A percentile compares a stretch with the other conserved stretches of the same genome.
Conservation (phyloP, 2,113 vertebrate species). For the Pontoporia blainvillei region DNA sequence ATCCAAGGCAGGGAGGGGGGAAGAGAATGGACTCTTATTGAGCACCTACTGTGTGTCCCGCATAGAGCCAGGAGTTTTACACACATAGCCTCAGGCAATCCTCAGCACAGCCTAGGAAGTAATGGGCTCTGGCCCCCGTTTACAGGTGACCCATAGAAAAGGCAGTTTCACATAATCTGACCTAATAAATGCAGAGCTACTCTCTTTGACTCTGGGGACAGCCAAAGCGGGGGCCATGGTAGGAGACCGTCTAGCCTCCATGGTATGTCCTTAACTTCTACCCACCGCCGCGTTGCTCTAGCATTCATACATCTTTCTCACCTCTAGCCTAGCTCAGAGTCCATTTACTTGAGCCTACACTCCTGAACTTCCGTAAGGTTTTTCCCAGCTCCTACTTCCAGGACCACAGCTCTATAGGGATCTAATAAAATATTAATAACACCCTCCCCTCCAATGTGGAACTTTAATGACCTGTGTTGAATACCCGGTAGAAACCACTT, state of each 20-base stretch:
- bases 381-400: background rate
- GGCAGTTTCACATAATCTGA: rapidly evolving
- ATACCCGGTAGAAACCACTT: background rate
- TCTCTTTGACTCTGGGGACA: background rate
- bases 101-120: background rate
- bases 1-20: background rate
- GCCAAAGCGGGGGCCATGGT: rapidly evolving
- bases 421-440: background rate
- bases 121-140: rapidly evolving
- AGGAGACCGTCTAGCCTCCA: background rate
- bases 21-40: background rate
- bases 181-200: background rate
- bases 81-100: rapidly evolving
- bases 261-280: too few relatives aligned
- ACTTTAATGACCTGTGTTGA: background rate
- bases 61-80: background rate
- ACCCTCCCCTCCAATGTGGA: background rate
- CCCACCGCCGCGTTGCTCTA: background rate
- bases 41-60: background rate
- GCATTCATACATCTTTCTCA: too few relatives aligned
- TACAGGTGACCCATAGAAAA: background rate
- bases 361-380: background rate
- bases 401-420: too few relatives aligned
- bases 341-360: too few relatives aligned
- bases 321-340: background rate